A percentile compares a stretch with the other conserved stretches of the same genome.
Conservation (phyloP, 2,113 vertebrate genomes). For the Tychaedon coryphoeus region DNA sequence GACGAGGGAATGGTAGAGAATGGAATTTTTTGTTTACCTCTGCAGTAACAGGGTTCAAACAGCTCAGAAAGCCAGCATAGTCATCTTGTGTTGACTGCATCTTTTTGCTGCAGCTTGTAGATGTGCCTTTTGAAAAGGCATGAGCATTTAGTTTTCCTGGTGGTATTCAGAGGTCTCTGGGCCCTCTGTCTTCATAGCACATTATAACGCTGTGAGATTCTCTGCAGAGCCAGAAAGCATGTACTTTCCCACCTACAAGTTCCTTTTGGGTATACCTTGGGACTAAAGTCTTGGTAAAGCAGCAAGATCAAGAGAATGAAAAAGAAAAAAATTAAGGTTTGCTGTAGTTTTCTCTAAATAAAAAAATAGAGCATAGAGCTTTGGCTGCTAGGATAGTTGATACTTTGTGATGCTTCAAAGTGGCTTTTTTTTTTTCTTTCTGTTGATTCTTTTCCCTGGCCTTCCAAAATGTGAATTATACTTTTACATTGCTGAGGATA, state of each 20-base stretch:
- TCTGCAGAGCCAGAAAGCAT: neutral
- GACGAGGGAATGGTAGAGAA: neutral
- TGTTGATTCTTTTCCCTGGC: neutral
- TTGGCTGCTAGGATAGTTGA: neutral
- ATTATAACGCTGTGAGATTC: neutral
- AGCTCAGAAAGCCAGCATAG: neutral
- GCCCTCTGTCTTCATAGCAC: neutral
- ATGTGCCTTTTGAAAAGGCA: accelerated
- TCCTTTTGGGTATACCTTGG: neutral
- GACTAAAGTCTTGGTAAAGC: neutral
- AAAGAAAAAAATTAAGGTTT: neutral
- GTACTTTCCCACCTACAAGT: neutral
- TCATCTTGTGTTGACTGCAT: neutral
- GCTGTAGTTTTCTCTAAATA: neutral
- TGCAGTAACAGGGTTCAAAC: neutral
- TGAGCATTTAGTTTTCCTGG: neutral
- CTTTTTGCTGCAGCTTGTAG: neutral
- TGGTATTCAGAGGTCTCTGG: neutral
- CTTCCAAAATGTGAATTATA: neutral
- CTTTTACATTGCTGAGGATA: neutral
- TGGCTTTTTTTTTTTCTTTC: neutral
- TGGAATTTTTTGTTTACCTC: neutral
- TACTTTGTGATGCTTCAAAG: neutral
- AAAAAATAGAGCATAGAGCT: neutral
- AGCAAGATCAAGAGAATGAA: neutral